Percentiles rank a stretch among this genome's conserved stretches.
Evolutionary conservation across 2,113 vertebrate genomes (phyloP).

Genomic region (Podocnemis expansa): DNA sequence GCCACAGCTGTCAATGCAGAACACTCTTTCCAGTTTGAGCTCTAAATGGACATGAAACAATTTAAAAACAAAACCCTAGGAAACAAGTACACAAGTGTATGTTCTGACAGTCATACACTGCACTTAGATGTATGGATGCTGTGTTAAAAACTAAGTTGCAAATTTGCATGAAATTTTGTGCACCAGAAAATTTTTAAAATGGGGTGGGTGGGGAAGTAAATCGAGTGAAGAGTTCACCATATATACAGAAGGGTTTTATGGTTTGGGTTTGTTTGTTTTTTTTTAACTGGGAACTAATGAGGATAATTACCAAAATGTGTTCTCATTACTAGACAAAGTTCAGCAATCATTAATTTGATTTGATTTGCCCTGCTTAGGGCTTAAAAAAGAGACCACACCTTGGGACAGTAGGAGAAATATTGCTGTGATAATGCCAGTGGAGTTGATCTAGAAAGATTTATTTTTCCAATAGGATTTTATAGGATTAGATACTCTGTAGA

Average conservation of each 20-base stretch:
- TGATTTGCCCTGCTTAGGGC: not conserved
- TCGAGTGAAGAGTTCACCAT: not conserved
- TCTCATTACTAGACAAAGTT: not conserved
- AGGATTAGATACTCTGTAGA: not conserved
- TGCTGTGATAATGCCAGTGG: accelerated
- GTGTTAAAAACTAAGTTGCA: not conserved
- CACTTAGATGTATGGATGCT: not conserved
- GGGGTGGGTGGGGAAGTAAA: not conserved
- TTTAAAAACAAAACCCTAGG: not conserved
- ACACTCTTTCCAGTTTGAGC: not conserved
- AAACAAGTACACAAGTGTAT: not conserved
- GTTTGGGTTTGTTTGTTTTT: accelerated
- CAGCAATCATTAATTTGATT: not conserved
- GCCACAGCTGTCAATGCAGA: not conserved
- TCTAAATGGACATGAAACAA: not conserved
- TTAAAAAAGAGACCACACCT: not conserved
- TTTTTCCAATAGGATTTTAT: not conserved
- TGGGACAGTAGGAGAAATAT: not conserved
- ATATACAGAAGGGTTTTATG: accelerated
- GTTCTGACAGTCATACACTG: not conserved
- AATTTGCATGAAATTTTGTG: not conserved
- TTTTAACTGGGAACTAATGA: not conserved
- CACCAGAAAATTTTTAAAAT: not conserved
- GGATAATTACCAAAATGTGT: not conserved
- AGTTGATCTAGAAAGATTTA: not conserved